Evolutionary conservation across 2,888 invertebrate genomes (phyloP).

Genomic region (Perdita meconis): DNA sequence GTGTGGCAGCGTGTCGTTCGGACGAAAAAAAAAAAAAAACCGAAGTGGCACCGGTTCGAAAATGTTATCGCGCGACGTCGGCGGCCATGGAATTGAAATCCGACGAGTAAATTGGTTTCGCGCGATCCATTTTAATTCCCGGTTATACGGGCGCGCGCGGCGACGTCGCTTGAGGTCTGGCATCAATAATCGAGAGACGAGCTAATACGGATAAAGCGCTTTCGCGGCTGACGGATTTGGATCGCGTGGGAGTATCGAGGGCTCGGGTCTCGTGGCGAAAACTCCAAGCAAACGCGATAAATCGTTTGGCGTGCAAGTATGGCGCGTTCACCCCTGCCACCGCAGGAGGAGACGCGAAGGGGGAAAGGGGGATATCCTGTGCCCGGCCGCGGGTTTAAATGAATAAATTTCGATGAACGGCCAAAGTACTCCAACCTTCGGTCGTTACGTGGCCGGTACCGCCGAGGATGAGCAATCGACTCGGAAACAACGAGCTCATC

Average conservation of each 20-base stretch:
- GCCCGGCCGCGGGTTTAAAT: not conserved
- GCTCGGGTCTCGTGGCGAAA: conserved; percentile 37
- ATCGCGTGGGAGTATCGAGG: conserved; percentile 28
- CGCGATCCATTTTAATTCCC: conserved; percentile 63
- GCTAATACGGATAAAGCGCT: conserved; percentile 63
- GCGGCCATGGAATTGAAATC: conserved; percentile 54
- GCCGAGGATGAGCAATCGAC: conserved; percentile 1
- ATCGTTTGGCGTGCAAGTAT: conserved; percentile 25
- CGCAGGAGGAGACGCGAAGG: not conserved
- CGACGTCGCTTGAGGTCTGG: conserved; percentile 53
- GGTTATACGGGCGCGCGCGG: conserved; percentile 47
- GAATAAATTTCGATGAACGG: conserved; percentile 28
- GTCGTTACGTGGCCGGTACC: not conserved
- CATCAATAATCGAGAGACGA: conserved; percentile 65
- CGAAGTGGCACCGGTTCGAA: conserved; percentile 52
- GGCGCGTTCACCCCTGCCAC: conserved; percentile 4
- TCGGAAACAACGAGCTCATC: not conserved
- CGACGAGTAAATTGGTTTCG: conserved; percentile 61
- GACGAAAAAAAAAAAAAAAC: conserved; percentile 5
- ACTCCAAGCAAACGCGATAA: conserved; percentile 50
- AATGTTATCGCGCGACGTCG: conserved; percentile 33
- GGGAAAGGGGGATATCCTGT: too few relatives aligned
- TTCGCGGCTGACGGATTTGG: conserved; percentile 50
- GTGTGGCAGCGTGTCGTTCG: too few relatives aligned
- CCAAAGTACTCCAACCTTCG: conserved; percentile 20